phyloP scores from a whole-genome alignment of 2,797 vertebrate species.

The Chaenodraco wilsoni region DNA sequence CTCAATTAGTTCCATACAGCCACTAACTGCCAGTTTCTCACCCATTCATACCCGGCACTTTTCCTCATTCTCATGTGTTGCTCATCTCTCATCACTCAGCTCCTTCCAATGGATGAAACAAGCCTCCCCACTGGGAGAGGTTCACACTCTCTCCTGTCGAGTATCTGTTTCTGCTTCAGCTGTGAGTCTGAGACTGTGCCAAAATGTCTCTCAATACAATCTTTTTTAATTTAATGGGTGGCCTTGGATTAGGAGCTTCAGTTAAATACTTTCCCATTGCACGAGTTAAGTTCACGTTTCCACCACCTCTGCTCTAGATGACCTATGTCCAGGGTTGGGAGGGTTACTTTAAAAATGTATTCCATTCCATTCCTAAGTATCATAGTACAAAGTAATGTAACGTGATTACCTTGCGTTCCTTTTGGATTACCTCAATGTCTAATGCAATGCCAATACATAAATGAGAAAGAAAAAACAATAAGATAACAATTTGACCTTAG shows the following conservation, averaged over 20 bases:
- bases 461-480: too few relatives aligned
- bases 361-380: too few relatives aligned
- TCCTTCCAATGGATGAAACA: slow-evolving; percentile 11
- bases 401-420: too few relatives aligned
- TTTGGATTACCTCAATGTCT: too few relatives aligned
- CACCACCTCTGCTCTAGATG: background rate
- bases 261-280: slow-evolving; percentile 2
- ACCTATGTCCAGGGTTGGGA: background rate
- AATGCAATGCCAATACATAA: too few relatives aligned
- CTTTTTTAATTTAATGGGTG: slow-evolving; percentile 1
- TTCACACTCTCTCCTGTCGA: slow-evolving; percentile 10
- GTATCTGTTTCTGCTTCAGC: slow-evolving; percentile 11
- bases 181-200: background rate
- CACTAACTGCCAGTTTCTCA: background rate
- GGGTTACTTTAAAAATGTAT: too few relatives aligned
- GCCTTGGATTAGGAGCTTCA: background rate
- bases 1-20: background rate
- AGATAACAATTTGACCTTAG: too few relatives aligned
- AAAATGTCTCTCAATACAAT: slow-evolving; percentile 14
- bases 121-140: background rate
- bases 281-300: background rate
- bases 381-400: too few relatives aligned
- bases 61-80: slow-evolving; percentile 10
- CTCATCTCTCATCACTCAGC: slow-evolving; percentile 13
- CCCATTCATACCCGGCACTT: background rate